Evolutionary conservation across 2,888 invertebrate species (phyloP).

Genomic region (Caenorhabditis plicata): DNA sequence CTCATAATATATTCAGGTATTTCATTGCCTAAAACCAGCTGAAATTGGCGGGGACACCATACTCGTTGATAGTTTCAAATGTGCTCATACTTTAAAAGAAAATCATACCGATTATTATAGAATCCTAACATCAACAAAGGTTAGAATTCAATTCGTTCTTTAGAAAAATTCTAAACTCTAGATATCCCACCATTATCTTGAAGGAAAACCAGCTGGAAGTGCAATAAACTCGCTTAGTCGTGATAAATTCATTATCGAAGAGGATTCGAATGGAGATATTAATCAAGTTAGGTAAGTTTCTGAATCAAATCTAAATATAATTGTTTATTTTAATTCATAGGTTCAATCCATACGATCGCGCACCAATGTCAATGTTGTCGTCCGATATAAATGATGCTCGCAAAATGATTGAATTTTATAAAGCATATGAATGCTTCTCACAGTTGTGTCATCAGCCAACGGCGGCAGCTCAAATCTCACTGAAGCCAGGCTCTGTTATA

Average conservation of each 20-base stretch:
- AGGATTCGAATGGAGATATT: slow-evolving; percentile 29
- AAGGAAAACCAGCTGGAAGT: slow-evolving; percentile 41
- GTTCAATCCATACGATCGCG: slow-evolving; percentile 78
- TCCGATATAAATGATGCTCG: slow-evolving; percentile 17
- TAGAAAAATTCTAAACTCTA: not conserved
- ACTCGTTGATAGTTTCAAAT: slow-evolving; percentile 77
- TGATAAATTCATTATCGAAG: slow-evolving; percentile 37
- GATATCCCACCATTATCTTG: slow-evolving; percentile 47
- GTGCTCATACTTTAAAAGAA: slow-evolving; percentile 69
- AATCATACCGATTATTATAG: slow-evolving; percentile 72
- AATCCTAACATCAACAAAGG: slow-evolving; percentile 67
- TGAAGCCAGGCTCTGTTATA: slow-evolving; percentile 75
- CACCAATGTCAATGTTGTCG: slow-evolving; percentile 69
- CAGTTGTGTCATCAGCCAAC: slow-evolving; percentile 43
- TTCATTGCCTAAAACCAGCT: slow-evolving; percentile 72
- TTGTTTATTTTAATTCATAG: slow-evolving; percentile 67
- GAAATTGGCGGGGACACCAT: slow-evolving; percentile 77
- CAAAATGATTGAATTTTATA: slow-evolving; percentile 49
- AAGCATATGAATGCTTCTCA: slow-evolving; percentile 56
- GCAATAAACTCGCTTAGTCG: slow-evolving; percentile 19
- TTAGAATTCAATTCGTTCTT: slow-evolving; percentile 8
- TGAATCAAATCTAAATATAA: slow-evolving; percentile 64
- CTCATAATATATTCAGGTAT: no score
- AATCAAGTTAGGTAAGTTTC: slow-evolving; percentile 63
- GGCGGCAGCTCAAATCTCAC: slow-evolving; percentile 45